Percentiles rank a stretch among this genome's conserved stretches.
These are phyloP conservation scores for Tipula unca DNA, from an alignment of 2,888 invertebrate genomes.

Conservation along the genomic window DNA sequence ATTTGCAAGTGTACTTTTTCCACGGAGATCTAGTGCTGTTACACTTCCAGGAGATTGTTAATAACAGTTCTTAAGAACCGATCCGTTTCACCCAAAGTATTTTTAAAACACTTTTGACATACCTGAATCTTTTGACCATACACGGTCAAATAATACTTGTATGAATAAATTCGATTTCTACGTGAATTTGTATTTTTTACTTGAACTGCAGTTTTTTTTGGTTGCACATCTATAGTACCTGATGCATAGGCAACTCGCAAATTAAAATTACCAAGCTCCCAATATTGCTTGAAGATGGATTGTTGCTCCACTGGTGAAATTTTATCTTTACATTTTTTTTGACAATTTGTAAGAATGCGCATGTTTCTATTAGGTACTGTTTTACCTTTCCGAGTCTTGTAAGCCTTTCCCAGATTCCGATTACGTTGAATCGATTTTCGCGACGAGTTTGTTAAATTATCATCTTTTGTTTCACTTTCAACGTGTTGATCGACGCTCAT, in stretches of 20 bases:
- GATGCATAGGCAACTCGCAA: background rate
- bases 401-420: background rate
- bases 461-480: background rate
- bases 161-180: slow-evolving; percentile 22
- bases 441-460: background rate
- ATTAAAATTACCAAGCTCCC: background rate
- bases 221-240: background rate
- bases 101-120: slow-evolving; percentile 27
- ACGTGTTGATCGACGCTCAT: background rate
- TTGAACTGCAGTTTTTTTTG: background rate
- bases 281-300: background rate
- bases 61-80: slow-evolving; percentile 26
- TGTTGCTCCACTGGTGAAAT: background rate
- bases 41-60: slow-evolving; percentile 18
- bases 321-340: slow-evolving; percentile 1
- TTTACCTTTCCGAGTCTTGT: background rate
- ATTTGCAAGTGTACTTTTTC: slow-evolving; percentile 22
- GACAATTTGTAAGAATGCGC: background rate
- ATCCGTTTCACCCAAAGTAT: slow-evolving; percentile 25
- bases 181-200: background rate
- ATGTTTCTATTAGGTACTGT: background rate
- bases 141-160: slow-evolving; percentile 25
- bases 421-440: background rate
- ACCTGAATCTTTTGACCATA: slow-evolving; percentile 25
- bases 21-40: slow-evolving; percentile 21